Percentiles rank a stretch among this genome's conserved stretches.
phyloP scores from a whole-genome alignment of 2,797 vertebrate genomes.

The Darevskia nairensis region DNA sequence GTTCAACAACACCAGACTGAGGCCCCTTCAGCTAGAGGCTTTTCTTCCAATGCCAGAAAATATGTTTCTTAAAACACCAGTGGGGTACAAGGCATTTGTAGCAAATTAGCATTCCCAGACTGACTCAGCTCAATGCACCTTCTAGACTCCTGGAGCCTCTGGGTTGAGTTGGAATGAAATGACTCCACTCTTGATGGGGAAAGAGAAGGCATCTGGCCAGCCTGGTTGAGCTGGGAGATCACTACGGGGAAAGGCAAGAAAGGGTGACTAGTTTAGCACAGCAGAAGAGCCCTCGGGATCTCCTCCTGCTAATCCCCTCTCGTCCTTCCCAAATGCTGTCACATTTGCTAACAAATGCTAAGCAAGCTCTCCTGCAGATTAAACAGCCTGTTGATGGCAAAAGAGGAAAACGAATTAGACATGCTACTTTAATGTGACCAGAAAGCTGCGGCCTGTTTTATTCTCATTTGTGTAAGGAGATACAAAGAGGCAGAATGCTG shows the following conservation, averaged over 20 bases:
- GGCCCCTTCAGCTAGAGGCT: constrained; percentile 27
- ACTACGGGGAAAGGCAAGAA: background rate
- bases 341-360: background rate
- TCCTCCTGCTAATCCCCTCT: background rate
- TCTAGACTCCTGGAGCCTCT: constrained; percentile 11
- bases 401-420: constrained; percentile 14
- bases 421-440: background rate
- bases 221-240: rapidly evolving
- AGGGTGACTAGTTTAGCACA: background rate
- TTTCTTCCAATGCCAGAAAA: constrained; percentile 46
- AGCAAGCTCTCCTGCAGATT: constrained; percentile 19
- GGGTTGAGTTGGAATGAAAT: constrained; percentile 17
- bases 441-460: background rate
- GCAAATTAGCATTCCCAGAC: constrained; percentile 34
- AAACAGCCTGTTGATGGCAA: background rate
- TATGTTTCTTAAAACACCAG: constrained; percentile 42
- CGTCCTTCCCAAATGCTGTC: rapidly evolving
- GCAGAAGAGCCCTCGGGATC: background rate
- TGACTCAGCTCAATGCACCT: constrained; percentile 2
- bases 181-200: background rate
- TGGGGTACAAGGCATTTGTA: background rate
- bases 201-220: background rate
- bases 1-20: background rate
- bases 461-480: background rate
- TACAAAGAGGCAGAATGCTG: background rate